Evolutionary conservation across 2,888 invertebrate genomes (phyloP).

Genomic region (Clunio marinus): DNA sequence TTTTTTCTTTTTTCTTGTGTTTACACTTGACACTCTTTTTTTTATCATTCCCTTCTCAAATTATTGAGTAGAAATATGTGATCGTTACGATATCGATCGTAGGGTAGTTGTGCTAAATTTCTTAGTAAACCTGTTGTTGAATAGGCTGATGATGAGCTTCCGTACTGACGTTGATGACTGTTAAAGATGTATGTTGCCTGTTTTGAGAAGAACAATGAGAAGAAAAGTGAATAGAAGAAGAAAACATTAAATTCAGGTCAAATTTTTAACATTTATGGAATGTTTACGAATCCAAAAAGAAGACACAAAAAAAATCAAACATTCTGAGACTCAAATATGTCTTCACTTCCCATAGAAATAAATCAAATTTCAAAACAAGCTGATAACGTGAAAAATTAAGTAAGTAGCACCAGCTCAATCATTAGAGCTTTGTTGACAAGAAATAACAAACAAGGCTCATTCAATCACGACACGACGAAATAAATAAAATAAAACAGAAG

Average conservation of each 20-base stretch:
- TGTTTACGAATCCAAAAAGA: too few relatives aligned
- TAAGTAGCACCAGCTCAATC: background rate
- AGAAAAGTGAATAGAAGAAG: too few relatives aligned
- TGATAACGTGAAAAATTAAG: background rate
- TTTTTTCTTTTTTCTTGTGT: background rate
- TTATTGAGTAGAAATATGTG: slow-evolving; percentile 19
- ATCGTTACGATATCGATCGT: slow-evolving; percentile 20
- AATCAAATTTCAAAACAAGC: background rate
- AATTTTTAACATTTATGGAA: too few relatives aligned
- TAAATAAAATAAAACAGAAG: background rate
- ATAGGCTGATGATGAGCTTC: slow-evolving; percentile 22
- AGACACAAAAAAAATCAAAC: too few relatives aligned
- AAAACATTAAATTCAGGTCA: background rate
- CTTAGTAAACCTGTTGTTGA: slow-evolving; percentile 30
- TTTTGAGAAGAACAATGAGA: slow-evolving; percentile 6
- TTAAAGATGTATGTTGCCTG: slow-evolving; percentile 37
- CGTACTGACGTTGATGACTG: background rate
- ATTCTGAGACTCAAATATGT: too few relatives aligned
- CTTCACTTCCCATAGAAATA: too few relatives aligned
- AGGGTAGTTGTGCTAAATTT: slow-evolving; percentile 24
- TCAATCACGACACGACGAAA: background rate
- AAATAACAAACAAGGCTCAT: background rate
- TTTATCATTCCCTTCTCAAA: slow-evolving; percentile 27
- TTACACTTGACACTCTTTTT: background rate
- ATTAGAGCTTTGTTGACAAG: background rate